A percentile compares a stretch with the other conserved stretches of the same genome.
Conservation (phyloP, 2,797 vertebrate genomes). For the Cirrhinus molitorella region DNA sequence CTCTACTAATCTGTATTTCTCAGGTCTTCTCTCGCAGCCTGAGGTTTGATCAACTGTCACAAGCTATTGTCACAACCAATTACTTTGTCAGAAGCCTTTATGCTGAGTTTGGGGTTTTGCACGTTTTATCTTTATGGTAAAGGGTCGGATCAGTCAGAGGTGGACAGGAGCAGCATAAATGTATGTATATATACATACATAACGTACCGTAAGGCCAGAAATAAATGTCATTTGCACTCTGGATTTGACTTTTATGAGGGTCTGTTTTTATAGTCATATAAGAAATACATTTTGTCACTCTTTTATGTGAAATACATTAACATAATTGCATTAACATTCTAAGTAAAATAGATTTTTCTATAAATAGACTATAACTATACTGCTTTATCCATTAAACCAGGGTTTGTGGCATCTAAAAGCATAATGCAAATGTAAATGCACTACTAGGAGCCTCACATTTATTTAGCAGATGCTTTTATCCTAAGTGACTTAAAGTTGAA, state of each 20-base stretch:
- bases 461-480: too few relatives aligned
- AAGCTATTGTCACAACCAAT: conserved; percentile 21
- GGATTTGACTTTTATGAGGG: background rate
- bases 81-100: conserved; percentile 1
- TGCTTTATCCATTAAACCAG: too few relatives aligned
- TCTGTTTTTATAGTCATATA: background rate
- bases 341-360: too few relatives aligned
- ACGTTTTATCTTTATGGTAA: conserved; percentile 1
- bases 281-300: background rate
- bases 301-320: background rate
- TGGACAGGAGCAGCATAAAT: background rate
- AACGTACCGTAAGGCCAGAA: background rate
- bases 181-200: background rate
- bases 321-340: too few relatives aligned
- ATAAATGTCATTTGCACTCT: background rate
- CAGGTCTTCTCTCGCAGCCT: background rate
- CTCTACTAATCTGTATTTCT: conserved; percentile 23
- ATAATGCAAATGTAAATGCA: too few relatives aligned
- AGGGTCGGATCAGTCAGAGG: background rate
- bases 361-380: too few relatives aligned
- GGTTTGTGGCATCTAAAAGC: too few relatives aligned
- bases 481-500: too few relatives aligned
- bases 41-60: conserved; percentile 19
- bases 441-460: too few relatives aligned
- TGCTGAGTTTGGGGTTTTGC: background rate